Conservation (phyloP, 2,113 vertebrate species). For the Danio rerio region GRCz12tu NC_133188.1:35654501-35655000, state of each 20-base stretch:
- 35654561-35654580: conserved; percentile 53
- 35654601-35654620: conserved; percentile 37
- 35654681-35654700: conserved; percentile 41
- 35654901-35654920: not conserved
- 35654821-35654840: conserved; percentile 45
- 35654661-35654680: conserved; percentile 15
- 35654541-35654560: conserved; percentile 56
- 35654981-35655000: not conserved
- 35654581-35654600: conserved; percentile 37
- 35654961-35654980: not conserved
- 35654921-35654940: conserved; percentile 30
- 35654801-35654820: conserved; percentile 35
- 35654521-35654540: conserved; percentile 63
- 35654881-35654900: conserved; percentile 30
- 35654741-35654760: conserved; percentile 40
- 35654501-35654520: conserved; percentile 68
- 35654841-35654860: conserved; percentile 44
- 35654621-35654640: conserved; percentile 46
- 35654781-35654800: conserved; percentile 31
- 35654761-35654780: conserved; percentile 37
- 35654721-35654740: conserved; percentile 48
- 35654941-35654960: conserved; percentile 9
- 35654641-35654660: conserved; percentile 37
- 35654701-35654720: conserved; percentile 38
- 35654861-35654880: conserved; percentile 26